These are phyloP conservation scores for Trogon surrucura DNA, from an alignment of 2,113 vertebrate genomes.

Conservation along the genomic window DNA sequence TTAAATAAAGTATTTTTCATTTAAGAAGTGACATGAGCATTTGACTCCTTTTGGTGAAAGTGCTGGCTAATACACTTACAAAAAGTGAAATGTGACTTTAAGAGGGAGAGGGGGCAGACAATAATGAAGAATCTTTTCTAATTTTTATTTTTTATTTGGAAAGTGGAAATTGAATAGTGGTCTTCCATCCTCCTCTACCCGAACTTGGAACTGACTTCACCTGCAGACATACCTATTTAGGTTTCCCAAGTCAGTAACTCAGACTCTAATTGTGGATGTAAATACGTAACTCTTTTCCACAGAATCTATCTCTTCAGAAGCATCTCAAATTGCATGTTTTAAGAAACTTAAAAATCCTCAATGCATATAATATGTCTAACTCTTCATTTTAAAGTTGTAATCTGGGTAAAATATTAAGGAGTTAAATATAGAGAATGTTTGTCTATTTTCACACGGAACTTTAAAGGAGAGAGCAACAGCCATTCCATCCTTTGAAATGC, in stretches of 20 bases:
- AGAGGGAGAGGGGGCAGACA: not conserved
- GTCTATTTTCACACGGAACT: not conserved
- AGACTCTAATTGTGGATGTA: not conserved
- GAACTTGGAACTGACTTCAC: not conserved
- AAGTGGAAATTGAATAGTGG: not conserved
- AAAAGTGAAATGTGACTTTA: not conserved
- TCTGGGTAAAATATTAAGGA: not conserved
- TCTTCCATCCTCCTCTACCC: not conserved
- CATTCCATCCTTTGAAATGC: not conserved
- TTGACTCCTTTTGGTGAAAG: not conserved
- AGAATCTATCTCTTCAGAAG: not conserved
- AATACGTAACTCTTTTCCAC: not conserved
- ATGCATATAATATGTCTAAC: not conserved
- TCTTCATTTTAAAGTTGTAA: not conserved
- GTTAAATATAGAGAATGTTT: not conserved
- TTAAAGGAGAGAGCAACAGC: not conserved
- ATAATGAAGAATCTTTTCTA: not conserved
- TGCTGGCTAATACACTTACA: not conserved
- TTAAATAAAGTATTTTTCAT: not conserved
- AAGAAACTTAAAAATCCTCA: not conserved
- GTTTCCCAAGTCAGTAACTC: not conserved
- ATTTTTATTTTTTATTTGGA: not conserved
- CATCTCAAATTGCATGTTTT: not conserved
- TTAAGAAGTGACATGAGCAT: not conserved
- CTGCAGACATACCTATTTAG: not conserved